Evolutionary conservation across 2,888 invertebrate genomes (phyloP).

Genomic region (Drosophila ustulata): DNA sequence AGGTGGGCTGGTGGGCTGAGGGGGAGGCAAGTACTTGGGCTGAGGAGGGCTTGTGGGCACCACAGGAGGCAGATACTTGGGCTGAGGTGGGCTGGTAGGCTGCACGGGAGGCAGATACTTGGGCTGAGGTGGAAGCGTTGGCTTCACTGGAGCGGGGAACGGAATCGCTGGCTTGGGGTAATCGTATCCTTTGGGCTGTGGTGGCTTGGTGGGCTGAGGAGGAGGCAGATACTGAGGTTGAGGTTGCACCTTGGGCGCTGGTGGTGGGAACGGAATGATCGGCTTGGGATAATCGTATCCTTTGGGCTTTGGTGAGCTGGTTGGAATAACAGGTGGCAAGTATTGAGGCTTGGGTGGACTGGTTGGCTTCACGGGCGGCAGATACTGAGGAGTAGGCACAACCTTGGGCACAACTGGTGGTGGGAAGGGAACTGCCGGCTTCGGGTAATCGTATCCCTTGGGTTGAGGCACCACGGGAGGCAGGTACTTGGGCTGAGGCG

Average conservation of each 20-base stretch:
- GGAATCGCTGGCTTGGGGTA: constrained; percentile 66
- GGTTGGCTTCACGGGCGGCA: constrained; percentile 39
- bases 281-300: constrained; percentile 69
- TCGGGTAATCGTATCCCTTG: constrained; percentile 67
- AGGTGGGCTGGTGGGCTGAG: constrained; percentile 43
- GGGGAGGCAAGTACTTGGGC: constrained; percentile 48
- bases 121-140: constrained; percentile 38
- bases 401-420: constrained; percentile 22
- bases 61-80: constrained; percentile 54
- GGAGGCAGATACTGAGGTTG: constrained; percentile 60
- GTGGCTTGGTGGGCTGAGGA: constrained; percentile 43
- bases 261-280: constrained; percentile 55
- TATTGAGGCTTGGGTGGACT: constrained; percentile 29
- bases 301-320: constrained; percentile 56
- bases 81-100: constrained; percentile 40
- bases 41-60: constrained; percentile 41
- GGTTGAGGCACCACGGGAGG: constrained; percentile 33
- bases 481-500: constrained; percentile 15
- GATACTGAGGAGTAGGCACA: constrained; percentile 34
- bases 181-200: constrained; percentile 56
- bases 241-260: constrained; percentile 35
- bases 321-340: constrained; percentile 37
- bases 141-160: constrained; percentile 52
- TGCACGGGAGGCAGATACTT: constrained; percentile 55
- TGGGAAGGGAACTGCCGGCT: constrained; percentile 64